These are phyloP conservation scores for Tragelaphus strepsiceros DNA, from an alignment of 2,113 vertebrate genomes.

Conservation along the genomic window DNA sequence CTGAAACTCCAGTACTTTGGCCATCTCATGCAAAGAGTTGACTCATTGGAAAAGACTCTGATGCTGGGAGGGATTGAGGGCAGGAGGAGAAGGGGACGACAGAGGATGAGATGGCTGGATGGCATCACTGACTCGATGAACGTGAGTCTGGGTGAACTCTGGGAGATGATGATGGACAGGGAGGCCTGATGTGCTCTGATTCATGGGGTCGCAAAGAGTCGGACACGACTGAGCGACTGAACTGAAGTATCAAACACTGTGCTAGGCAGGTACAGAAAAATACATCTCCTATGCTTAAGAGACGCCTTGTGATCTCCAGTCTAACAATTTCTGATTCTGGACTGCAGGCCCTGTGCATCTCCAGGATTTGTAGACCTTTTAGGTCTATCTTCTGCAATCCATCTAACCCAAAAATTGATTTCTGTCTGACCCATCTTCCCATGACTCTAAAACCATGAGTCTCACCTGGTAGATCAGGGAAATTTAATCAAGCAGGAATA, in stretches of 20 bases:
- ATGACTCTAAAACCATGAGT: not conserved
- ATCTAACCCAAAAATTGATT: not conserved
- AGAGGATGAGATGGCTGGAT: no score
- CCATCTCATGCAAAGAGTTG: no score
- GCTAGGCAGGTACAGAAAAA: not conserved
- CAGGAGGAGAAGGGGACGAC: no score
- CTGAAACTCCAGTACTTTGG: no score
- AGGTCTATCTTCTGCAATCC: not conserved
- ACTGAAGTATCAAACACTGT: not conserved
- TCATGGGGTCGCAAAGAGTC: no score
- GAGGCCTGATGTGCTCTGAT: rapidly evolving
- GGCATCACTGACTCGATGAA: no score
- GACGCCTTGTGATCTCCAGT: no score
- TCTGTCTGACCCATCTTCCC: not conserved
- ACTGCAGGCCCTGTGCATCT: not conserved
- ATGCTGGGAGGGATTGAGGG: no score
- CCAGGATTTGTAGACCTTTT: not conserved
- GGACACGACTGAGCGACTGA: rapidly evolving
- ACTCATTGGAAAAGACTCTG: no score
- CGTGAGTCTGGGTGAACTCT: no score
- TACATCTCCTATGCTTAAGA: not conserved
- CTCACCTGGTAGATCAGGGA: not conserved
- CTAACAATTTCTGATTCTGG: not conserved
- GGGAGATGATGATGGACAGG: no score
- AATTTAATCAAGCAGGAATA: not conserved